Conservation (phyloP, 2,888 invertebrate genomes). For the Caenorhabditis uteleia region DNA sequence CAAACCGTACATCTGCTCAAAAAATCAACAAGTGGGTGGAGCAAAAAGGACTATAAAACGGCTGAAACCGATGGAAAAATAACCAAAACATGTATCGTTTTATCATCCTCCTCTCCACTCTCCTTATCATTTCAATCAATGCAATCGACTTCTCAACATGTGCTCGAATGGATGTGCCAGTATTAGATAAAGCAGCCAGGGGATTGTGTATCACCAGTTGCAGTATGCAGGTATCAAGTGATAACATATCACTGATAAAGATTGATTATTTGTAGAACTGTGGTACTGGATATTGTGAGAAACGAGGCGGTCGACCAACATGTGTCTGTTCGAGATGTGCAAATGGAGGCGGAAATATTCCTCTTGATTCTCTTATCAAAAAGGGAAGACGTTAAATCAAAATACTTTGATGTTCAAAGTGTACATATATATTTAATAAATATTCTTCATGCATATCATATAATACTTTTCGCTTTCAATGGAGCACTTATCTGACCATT, state of each 20-base stretch:
- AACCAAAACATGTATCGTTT: no score
- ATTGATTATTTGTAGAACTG: constrained; percentile 39
- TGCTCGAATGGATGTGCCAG: constrained; percentile 31
- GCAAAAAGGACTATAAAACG: not conserved
- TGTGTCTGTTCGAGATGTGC: constrained; percentile 37
- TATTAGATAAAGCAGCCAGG: constrained; percentile 13
- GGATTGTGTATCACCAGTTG: constrained; percentile 29
- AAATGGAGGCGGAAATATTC: constrained; percentile 13
- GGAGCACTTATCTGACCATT: no score
- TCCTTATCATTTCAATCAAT: constrained; percentile 1
- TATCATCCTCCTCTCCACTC: no score
- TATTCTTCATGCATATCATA: no score
- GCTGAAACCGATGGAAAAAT: no score
- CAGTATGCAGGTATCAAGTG: constrained; percentile 11
- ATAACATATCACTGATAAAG: no score
- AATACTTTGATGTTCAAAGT: no score
- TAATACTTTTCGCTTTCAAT: no score
- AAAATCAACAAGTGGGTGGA: not conserved
- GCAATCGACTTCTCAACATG: constrained; percentile 13
- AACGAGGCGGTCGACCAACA: constrained; percentile 25
- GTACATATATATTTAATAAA: no score
- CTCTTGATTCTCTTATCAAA: not conserved
- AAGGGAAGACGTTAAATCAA: no score
- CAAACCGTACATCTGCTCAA: not conserved
- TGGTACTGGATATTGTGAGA: constrained; percentile 31